Conservation (phyloP, 2,797 vertebrate species). For the Cuculus canorus region DNA sequence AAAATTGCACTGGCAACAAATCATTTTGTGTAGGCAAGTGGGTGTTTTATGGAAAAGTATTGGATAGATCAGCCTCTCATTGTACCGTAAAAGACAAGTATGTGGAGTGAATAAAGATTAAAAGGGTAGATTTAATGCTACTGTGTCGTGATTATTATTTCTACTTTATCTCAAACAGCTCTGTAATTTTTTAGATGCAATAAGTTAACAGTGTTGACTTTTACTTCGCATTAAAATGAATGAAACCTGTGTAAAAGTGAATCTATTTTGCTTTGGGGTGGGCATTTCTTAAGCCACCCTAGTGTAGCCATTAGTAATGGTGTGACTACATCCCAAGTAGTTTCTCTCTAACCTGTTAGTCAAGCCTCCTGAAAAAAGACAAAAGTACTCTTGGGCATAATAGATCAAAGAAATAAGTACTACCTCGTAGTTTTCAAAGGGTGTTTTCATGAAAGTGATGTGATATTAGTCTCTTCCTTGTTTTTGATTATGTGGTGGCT, state of each 20-base stretch:
- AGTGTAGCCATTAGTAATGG: neutral
- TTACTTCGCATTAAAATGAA: neutral
- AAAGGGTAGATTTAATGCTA: neutral
- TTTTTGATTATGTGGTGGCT: neutral
- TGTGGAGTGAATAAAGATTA: neutral
- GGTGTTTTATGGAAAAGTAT: neutral
- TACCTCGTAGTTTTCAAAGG: neutral
- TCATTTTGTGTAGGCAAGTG: neutral
- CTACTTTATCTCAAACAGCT: neutral
- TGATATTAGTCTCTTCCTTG: neutral
- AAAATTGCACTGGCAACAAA: neutral
- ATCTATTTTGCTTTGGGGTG: neutral
- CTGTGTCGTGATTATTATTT: neutral
- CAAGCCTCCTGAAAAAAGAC: neutral
- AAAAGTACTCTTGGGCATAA: neutral
- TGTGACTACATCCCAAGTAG: neutral
- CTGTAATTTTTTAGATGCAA: neutral
- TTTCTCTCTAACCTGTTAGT: neutral
- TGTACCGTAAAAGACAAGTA: neutral
- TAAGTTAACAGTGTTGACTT: neutral
- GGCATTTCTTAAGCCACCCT: neutral
- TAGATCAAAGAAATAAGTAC: neutral
- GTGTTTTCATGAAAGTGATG: neutral
- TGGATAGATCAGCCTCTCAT: neutral
- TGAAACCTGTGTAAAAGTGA: neutral